A percentile compares a stretch with the other conserved stretches of the same genome.
These are phyloP conservation scores for Cerastoderma edule DNA, from an alignment of 2,888 invertebrate genomes.

Conservation along the genomic window DNA sequence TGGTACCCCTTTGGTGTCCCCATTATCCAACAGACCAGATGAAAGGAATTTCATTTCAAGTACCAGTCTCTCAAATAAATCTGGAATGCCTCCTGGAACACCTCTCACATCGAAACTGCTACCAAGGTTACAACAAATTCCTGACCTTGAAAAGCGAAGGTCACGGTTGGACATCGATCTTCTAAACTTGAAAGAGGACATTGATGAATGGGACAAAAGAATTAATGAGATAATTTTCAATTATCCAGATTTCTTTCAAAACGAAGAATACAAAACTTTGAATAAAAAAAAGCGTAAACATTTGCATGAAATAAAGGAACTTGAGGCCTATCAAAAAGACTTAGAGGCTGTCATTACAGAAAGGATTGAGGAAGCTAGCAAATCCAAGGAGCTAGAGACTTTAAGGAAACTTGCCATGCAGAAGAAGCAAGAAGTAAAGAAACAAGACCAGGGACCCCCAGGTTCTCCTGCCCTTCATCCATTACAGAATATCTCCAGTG, in stretches of 20 bases:
- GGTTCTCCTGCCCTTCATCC: neutral
- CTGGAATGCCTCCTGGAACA: neutral
- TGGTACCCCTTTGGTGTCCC: neutral
- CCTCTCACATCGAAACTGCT: conserved; percentile 49
- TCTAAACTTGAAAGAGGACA: conserved; percentile 64
- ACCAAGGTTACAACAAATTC: conserved; percentile 56
- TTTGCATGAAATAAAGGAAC: conserved; percentile 63
- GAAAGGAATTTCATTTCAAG: conserved; percentile 11
- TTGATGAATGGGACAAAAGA: conserved; percentile 60
- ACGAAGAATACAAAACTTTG: conserved; percentile 63
- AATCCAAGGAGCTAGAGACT: conserved; percentile 11
- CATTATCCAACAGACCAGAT: neutral
- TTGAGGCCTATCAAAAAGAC: conserved; percentile 61
- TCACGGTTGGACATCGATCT: conserved; percentile 64
- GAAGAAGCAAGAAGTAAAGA: neutral
- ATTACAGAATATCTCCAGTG: too few relatives aligned
- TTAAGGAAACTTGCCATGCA: conserved; percentile 19
- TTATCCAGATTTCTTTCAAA: conserved; percentile 67
- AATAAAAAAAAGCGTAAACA: conserved; percentile 66
- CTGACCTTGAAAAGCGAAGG: conserved; percentile 63
- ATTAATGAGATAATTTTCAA: conserved; percentile 64
- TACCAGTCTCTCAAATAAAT: neutral
- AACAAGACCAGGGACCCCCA: conserved; percentile 1
- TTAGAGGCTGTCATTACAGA: conserved; percentile 46
- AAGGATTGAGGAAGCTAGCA: conserved; percentile 8